Base-by-base conservation (phyloP, 35 echinoderm and acorn worm genomes). In the Patiria miniata region DNA sequence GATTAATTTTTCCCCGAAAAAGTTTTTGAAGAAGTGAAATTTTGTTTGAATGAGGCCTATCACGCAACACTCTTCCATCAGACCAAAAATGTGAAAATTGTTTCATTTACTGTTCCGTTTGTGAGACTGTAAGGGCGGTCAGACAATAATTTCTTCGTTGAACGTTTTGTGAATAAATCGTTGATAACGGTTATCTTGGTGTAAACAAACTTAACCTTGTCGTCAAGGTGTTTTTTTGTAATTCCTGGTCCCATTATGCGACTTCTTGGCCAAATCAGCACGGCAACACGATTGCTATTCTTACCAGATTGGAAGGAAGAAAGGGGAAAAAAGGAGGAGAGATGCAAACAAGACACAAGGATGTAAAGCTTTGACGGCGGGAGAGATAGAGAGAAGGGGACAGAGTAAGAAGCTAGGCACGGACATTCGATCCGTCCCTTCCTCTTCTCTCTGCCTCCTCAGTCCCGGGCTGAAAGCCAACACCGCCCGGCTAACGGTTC, bases 241-340 rank as follows among this genome's bases (percentile, higher is more conserved):
- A 47, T 47, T 47, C 42, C 42, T 6, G 42, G 42, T 47, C 42
- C 12, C 42, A 4, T 47, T 47, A 47, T 47, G 42, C 65, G 65
- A 36, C 65, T 73, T 73, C 65, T 73, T 73, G 34, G 65, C 34
- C 65, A 9, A 73, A 73, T 73, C 65, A 73, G 26, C 65, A 26
- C 65, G 65, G 65, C 65, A 73, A 73, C 65, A 73, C 29, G 19
- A 73, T 73, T 73, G 65, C 65, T 23, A 73, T 73, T 73, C 26
- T 73, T 73, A 26, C 34, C 65, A 22, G 65, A 39, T 15, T 17
- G 78, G 23, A 23, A 10, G 42, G 37, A 23, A 80, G 37, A 68
- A 36, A 18, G 33, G 61, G 18, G 18, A 68, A 68, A 36, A 18
- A 36, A 4, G 33, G 37, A 39, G 37, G 39, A 80, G 78, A 39